Percentiles rank a stretch among this genome's conserved stretches.
Conservation (phyloP, 2,113 vertebrate species). For the Telmatochromis brichardi region DNA sequence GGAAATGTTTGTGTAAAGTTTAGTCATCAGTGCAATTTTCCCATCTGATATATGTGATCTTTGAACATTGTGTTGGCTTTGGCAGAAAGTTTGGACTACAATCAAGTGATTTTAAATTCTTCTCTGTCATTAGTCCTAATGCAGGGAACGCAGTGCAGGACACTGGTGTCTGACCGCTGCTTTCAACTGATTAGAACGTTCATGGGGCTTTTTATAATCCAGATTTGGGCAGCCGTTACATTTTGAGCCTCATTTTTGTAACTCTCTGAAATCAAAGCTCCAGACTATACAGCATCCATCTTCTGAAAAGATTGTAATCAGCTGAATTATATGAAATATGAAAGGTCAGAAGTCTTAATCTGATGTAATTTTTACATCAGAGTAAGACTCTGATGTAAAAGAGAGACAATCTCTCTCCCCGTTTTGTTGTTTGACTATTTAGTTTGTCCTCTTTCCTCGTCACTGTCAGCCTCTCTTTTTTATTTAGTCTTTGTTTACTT, state of each 20-base stretch:
- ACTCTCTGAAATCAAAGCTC: not conserved
- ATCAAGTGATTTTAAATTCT: slow-evolving; percentile 1
- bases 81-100: not conserved
- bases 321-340: not conserved
- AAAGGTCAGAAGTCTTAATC: not conserved
- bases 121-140: slow-evolving; percentile 32
- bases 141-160: not conserved
- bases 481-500: not conserved
- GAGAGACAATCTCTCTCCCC: not conserved
- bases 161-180: slow-evolving; percentile 24
- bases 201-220: slow-evolving; percentile 62
- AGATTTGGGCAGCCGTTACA: slow-evolving; percentile 38
- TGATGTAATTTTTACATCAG: not conserved
- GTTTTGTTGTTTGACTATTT: not conserved
- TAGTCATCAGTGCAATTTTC: not conserved
- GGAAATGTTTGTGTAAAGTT: not conserved
- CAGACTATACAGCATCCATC: not conserved
- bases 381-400: no score
- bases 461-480: not conserved
- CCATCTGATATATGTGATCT: not conserved
- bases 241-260: slow-evolving; percentile 21
- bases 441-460: not conserved
- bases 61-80: not conserved
- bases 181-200: slow-evolving; percentile 57
- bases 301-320: slow-evolving; percentile 9